A percentile compares a stretch with the other conserved stretches of the same genome.
These are phyloP conservation scores for Stenichneumon culpator DNA, from an alignment of 2,888 invertebrate genomes.

Conservation along the genomic window DNA sequence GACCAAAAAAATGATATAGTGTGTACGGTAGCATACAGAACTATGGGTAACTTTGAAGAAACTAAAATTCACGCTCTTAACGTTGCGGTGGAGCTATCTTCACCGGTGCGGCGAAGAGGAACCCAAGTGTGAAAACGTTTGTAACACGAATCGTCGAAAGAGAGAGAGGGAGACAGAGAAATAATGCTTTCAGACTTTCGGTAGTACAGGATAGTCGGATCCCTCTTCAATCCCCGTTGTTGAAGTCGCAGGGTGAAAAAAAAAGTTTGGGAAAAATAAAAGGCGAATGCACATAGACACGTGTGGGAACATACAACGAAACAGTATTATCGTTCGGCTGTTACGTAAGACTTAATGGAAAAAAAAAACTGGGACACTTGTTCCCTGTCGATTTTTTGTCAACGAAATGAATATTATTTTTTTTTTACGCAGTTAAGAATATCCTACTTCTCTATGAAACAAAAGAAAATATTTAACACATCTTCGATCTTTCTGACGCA, in stretches of 20 bases:
- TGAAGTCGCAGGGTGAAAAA: neutral
- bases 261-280: conserved; percentile 32
- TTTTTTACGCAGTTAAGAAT: neutral
- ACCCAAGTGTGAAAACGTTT: neutral
- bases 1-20: conserved; percentile 24
- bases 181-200: neutral
- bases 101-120: neutral
- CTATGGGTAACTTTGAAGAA: neutral
- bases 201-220: neutral
- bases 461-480: neutral
- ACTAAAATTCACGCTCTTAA: conserved; percentile 6
- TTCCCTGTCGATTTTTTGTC: conserved; percentile 3
- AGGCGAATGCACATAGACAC: conserved; percentile 24
- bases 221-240: conserved; percentile 1
- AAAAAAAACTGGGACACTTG: conserved; percentile 12
- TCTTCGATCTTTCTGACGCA: conserved; percentile 6
- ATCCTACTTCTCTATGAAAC: neutral
- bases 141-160: conserved; percentile 10
- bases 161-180: neutral
- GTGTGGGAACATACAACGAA: conserved; percentile 35
- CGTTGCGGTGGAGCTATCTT: neutral
- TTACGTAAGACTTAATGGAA: conserved; percentile 18
- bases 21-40: neutral
- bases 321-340: conserved; percentile 36
- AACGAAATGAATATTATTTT: neutral